phyloP scores from a whole-genome alignment of 2,113 vertebrate species.

The Tachycineta bicolor region DNA sequence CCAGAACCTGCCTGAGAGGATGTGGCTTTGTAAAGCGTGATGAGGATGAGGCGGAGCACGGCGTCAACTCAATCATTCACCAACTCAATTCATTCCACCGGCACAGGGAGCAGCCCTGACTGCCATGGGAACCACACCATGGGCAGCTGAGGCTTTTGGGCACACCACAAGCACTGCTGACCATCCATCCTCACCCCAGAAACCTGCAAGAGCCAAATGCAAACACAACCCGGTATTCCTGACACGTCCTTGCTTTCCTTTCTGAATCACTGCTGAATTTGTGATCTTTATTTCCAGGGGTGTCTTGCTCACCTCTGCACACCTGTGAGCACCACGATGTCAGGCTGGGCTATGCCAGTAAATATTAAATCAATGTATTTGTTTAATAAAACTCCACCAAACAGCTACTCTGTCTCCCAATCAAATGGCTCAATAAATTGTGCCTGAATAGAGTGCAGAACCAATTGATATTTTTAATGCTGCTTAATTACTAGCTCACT shows the following conservation, averaged over 20 bases:
- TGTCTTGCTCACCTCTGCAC: neutral
- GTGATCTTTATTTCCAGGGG: neutral
- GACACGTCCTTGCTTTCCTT: fast-evolving
- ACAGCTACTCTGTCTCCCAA: neutral
- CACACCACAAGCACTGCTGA: fast-evolving
- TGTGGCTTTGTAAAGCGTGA: fast-evolving
- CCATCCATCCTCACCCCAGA: neutral
- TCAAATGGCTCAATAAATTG: neutral
- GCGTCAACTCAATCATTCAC: fast-evolving
- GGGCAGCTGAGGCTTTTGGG: neutral
- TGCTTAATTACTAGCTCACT: neutral
- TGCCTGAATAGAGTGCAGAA: neutral
- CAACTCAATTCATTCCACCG: fast-evolving
- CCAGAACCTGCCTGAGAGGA: neutral
- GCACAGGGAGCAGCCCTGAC: neutral
- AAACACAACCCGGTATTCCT: neutral
- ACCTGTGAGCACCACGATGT: neutral
- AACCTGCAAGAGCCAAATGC: neutral
- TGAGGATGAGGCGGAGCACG: neutral
- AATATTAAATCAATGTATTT: neutral
- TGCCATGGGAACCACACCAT: neutral
- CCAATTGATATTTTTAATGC: neutral
- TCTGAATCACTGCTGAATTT: neutral
- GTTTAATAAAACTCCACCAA: neutral
- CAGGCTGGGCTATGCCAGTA: neutral